A percentile compares a stretch with the other conserved stretches of the same genome.
Evolutionary conservation across 2,888 invertebrate species (phyloP).

Genomic region (Hirtodrosophila confusa): DNA sequence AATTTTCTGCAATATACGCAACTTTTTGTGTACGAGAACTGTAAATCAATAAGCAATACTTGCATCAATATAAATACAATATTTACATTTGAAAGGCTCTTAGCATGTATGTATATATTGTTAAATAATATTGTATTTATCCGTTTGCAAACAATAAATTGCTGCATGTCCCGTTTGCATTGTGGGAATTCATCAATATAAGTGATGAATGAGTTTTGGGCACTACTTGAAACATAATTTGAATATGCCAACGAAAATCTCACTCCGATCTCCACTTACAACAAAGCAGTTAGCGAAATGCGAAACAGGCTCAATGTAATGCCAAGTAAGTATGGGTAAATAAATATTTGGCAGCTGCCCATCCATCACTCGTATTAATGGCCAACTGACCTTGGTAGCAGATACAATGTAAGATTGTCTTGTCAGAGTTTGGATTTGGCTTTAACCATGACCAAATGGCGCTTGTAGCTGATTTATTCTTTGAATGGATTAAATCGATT

Average conservation of each 20-base stretch:
- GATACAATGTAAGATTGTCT: slow-evolving; percentile 40
- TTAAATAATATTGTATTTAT: slow-evolving; percentile 35
- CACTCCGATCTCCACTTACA: neutral
- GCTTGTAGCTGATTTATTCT: slow-evolving; percentile 64
- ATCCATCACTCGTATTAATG: slow-evolving; percentile 46
- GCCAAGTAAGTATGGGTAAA: slow-evolving; percentile 12
- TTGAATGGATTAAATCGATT: slow-evolving; percentile 72
- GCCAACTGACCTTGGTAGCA: slow-evolving; percentile 58
- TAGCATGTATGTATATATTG: slow-evolving; percentile 19
- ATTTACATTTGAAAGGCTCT: slow-evolving; percentile 59
- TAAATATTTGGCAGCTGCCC: slow-evolving; percentile 26
- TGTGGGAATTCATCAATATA: slow-evolving; percentile 30
- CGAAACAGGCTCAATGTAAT: slow-evolving; percentile 1
- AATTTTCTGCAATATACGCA: slow-evolving; percentile 16
- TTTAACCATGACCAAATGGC: slow-evolving; percentile 19
- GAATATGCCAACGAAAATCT: slow-evolving; percentile 10
- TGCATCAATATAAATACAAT: slow-evolving; percentile 54
- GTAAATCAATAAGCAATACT: slow-evolving; percentile 62
- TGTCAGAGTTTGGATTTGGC: slow-evolving; percentile 19
- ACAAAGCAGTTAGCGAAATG: too few species aligned
- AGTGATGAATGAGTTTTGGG: slow-evolving; percentile 55
- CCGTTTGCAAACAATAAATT: slow-evolving; percentile 43
- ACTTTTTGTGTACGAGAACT: slow-evolving; percentile 1
- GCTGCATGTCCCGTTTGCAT: slow-evolving; percentile 11
- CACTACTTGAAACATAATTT: slow-evolving; percentile 27